Evolutionary conservation across 2,888 invertebrate species (phyloP), one percentile per base, ranked within the genome.

Genomic region (Eupeodes luniger): DNA sequence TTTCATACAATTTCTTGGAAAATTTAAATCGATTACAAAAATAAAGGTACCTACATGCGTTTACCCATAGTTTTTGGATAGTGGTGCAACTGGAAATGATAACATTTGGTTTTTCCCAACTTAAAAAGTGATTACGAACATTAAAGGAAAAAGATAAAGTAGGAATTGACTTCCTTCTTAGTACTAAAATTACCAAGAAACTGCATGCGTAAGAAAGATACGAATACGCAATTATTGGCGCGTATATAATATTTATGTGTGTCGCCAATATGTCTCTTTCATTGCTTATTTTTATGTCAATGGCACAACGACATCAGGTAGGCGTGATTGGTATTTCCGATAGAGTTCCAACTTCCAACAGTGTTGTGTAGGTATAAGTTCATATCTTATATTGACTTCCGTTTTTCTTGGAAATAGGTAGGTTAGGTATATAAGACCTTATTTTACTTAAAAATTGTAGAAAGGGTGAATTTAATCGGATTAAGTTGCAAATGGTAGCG

Each of bases 1-100:
- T 84, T 87, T 77, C 77, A 84, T 84, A 57, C 51, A 70, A 78
- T 81, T 88, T 81, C 88, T 78, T 27, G 64, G 84, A 87, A 87
- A 81, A 70, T 36, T 12, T 16, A 47, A 79, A 79, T 61, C 72
- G 62, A 79, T 78, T 69, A 67, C 53, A 19, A 51, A 72, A 12
- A 57, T 72, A 44, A 19, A 64, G 16, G 0, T 11, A 19, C 6
- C 5, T 2, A 16, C 10, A 55, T 51, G n/a, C 14, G 3, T 3
- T 16, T 9, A 5, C 7, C 7, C 59, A 36, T 9, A 59, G 34
- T 59, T 59, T n/a, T 36, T 6, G 19, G 40, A 44, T 44, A 55
- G 44, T 44, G 44, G 27, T 44, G 44, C n/a, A 57, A 19, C 16
- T 44, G 40, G 9, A 14, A 49, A 49, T 57, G 66, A 85, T 85